Evolutionary conservation across 1,140 invertebrate genomes (phyloP), one percentile per base, ranked within the genome.

Genomic region (Lasaia peninsularis): DNA sequence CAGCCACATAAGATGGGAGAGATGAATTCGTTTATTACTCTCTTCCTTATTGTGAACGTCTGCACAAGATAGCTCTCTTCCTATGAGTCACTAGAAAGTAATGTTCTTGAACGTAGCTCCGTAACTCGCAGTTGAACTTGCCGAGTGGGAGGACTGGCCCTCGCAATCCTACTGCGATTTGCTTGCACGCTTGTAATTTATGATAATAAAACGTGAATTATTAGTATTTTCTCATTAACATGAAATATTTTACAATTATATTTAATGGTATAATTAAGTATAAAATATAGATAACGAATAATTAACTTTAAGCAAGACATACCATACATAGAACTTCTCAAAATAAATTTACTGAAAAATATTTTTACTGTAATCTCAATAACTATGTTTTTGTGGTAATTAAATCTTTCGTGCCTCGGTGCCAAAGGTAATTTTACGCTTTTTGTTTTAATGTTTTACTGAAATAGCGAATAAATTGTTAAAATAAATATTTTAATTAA

Each of bases 21-120:
- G 86, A 82, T 88, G 86, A 86, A 86, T 88, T 86, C 83, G 81
- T 88, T 88, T 88, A 88, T 88, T 88, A 80, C 80, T 80, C 79
- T 81, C 83, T 88, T 88, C 86, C 86, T 88, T 86, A 88, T 88
- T 88, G 86, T 83, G 83, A 86, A 71, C 80, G 86, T 86, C 81
- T 86, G 85, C 67, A 73, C 73, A 69, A 83, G 85, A 88, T 88
- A 86, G 80, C 80, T 81, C 83, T 86, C 83, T 85, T 86, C 85
- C 83, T 85, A 86, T 88, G 85, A 88, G 67, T 88, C 85, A 88
- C 76, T 88, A 86, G 83, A 86, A 86, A 88, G 83, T 80, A 64
- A 88, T 84, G 78, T 80, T 80, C 78, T 78, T 78, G 67, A 74
- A 75, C 83, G 71, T 82, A 72, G 75, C 69, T 80, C 73, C 67